Conservation (phyloP, 2,888 invertebrate genomes). For the Nemotelus pantherinus region DNA sequence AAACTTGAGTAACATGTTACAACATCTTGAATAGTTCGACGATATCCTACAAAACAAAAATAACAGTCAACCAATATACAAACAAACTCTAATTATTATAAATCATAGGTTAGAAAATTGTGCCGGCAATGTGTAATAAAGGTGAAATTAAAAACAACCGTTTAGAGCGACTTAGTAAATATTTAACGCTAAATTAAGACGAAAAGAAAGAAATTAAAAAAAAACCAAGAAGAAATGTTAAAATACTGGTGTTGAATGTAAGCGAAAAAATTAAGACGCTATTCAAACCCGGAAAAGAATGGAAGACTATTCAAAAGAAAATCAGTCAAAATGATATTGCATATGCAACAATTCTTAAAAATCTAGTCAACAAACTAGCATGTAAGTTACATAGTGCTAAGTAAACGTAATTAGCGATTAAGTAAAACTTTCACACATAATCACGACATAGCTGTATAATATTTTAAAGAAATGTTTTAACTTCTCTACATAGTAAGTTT, state of each 20-base stretch:
- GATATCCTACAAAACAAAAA: no score
- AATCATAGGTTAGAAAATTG: conserved; percentile 45
- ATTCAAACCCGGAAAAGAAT: no score
- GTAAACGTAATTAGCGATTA: conserved; percentile 8
- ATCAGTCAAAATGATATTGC: no score
- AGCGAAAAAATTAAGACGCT: not conserved
- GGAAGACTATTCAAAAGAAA: no score
- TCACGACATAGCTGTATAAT: conserved; percentile 15
- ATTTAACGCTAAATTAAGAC: conserved; percentile 20
- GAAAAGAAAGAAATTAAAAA: not conserved
- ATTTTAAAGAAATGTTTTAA: conserved; percentile 37
- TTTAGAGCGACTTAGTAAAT: not conserved
- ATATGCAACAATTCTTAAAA: no score
- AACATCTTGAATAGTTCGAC: no score
- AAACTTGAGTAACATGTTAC: no score
- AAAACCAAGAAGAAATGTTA: not conserved
- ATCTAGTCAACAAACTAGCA: no score
- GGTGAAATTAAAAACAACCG: not conserved
- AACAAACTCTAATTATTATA: not conserved
- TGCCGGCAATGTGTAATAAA: conserved; percentile 60
- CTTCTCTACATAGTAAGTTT: conserved; percentile 7
- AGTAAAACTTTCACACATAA: conserved; percentile 36
- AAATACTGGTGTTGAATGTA: not conserved
- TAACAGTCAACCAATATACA: no score
- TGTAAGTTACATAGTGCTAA: not conserved